Percentiles rank a stretch among this genome's conserved stretches.
phyloP scores from a whole-genome alignment of 2,113 vertebrate species.

The Otis tarda region DNA sequence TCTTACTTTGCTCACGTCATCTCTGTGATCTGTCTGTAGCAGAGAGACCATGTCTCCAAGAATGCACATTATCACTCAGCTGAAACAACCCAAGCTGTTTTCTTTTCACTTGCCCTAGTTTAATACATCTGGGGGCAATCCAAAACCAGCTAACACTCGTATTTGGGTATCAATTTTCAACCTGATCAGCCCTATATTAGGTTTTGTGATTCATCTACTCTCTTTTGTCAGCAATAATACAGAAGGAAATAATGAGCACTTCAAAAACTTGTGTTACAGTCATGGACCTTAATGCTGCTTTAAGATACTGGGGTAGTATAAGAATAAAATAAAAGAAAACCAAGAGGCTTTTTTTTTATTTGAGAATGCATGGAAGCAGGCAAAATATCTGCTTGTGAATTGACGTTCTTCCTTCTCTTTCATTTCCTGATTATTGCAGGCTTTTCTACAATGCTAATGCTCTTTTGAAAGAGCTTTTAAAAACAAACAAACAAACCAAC shows the following conservation, averaged over 20 bases:
- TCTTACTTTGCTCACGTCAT: neutral
- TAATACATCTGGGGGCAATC: neutral
- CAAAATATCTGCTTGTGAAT: neutral
- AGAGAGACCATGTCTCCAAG: neutral
- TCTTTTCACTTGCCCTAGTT: neutral
- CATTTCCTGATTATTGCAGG: constrained; percentile 4
- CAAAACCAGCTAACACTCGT: neutral
- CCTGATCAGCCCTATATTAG: neutral
- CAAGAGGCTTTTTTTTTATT: neutral
- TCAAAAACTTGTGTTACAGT: neutral
- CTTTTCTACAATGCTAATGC: neutral
- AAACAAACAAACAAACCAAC: neutral
- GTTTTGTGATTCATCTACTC: neutral
- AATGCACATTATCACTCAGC: neutral
- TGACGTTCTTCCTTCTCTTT: neutral
- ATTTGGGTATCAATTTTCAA: neutral
- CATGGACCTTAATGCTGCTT: neutral
- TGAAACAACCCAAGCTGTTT: neutral
- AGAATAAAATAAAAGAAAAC: neutral
- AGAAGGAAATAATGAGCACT: neutral
- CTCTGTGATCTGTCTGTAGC: neutral
- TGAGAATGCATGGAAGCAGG: neutral
- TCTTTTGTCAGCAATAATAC: neutral
- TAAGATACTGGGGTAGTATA: neutral
- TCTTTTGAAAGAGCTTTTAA: neutral